Percentiles rank a stretch among this genome's conserved stretches.
Evolutionary conservation across 2,113 vertebrate genomes (phyloP).

Genomic region (Astatoreochromis straeleni): DNA sequence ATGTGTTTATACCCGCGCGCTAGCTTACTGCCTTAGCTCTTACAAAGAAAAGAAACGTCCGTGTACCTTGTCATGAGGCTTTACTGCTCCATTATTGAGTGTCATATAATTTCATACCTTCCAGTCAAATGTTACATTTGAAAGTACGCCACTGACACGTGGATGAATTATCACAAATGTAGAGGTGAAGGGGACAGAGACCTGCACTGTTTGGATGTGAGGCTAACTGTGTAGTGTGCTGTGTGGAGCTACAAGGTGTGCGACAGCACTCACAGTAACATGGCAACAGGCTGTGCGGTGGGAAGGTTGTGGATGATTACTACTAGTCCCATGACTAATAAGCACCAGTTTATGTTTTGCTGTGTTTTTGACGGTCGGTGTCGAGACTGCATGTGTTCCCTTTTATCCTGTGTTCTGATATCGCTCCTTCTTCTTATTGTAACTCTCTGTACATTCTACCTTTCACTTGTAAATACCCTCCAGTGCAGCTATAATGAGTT

Average conservation of each 20-base stretch:
- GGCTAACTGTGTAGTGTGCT: neutral
- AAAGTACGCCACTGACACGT: neutral
- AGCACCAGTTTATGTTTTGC: neutral
- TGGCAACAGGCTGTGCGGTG: neutral
- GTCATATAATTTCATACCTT: neutral
- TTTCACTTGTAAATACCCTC: neutral
- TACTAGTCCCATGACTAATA: neutral
- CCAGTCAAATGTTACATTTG: neutral
- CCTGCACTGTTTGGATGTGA: neutral
- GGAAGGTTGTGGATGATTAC: neutral
- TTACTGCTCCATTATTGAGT: neutral
- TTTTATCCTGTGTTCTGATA: neutral
- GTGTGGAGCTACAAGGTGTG: neutral
- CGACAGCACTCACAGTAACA: neutral
- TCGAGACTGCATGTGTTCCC: neutral
- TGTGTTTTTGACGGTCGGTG: neutral
- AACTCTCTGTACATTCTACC: neutral
- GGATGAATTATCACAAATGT: neutral
- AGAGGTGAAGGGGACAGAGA: neutral
- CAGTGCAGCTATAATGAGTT: neutral
- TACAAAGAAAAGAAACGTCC: neutral
- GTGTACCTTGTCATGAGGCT: neutral
- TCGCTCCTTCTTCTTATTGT: neutral
- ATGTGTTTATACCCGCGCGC: neutral
- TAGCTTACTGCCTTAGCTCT: conserved; percentile 1